phyloP scores from a whole-genome alignment of 2,797 vertebrate genomes.

The Eospalax fontanierii region DNA sequence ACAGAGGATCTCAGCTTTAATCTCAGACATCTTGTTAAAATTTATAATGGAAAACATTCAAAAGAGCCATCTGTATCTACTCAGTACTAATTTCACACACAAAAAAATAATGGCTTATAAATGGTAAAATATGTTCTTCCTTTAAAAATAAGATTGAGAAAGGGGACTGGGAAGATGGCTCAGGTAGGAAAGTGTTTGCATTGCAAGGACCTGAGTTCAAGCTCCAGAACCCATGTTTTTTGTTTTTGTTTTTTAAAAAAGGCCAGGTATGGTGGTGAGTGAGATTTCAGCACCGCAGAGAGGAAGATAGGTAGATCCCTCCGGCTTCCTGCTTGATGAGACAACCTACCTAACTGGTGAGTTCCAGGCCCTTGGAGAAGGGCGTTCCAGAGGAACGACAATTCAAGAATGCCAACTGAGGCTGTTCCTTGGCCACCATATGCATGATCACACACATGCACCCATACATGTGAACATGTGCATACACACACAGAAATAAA shows the following conservation, averaged over 20 bases:
- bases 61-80: background rate
- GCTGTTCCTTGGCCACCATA: background rate
- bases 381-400: background rate
- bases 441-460: too few species aligned
- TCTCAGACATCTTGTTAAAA: conserved; percentile 74
- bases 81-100: conserved; percentile 48
- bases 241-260: background rate
- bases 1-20: conserved; percentile 68
- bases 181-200: too few species aligned
- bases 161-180: background rate
- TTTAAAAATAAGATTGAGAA: conserved; percentile 34
- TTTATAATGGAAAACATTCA: conserved; percentile 82
- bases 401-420: background rate
- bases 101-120: conserved; percentile 49
- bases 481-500: background rate
- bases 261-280: background rate
- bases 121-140: conserved; percentile 6
- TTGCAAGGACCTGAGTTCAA: background rate
- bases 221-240: background rate
- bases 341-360: background rate
- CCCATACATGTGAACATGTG: background rate
- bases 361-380: background rate
- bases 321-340: background rate
- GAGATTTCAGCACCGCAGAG: background rate
- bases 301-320: too few species aligned